Evolutionary conservation across 2,797 vertebrate species (phyloP), one percentile per base, ranked within the genome.

Genomic region (Notolabrus celidotus): DNA sequence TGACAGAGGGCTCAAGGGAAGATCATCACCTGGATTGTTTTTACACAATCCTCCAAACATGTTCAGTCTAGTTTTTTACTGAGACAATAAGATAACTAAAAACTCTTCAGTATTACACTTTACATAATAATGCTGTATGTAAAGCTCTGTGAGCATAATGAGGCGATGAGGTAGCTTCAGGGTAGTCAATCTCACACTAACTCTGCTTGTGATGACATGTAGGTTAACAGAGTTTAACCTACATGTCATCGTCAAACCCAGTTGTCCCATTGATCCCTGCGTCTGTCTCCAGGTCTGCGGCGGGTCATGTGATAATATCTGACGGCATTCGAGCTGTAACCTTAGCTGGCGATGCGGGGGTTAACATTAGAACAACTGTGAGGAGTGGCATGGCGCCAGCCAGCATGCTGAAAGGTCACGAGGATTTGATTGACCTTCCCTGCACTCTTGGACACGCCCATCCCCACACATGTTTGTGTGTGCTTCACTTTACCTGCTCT

Each of bases 331-430:
- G 10, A 57, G 64, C 77, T 83, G 91, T 90, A 92, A 93, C 87
- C 69, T 43, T 79, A 94, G 77, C 68, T 39, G 65, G 46, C 46
- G 47, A 63, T 49, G 71, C 0, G 47, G 77, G 86, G 88, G 79
- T 90, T 92, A 92, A 88, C 77, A 74, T 73, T 62, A 76, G 85
- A 90, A 79, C 92, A 92, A 88, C 93, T 93, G 93, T 91, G 89
- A 85, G 67, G 60, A 74, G 80, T 88, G 91, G 92, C 87, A 0
- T 8, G 61, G 69, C 41, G 79, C 90, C 91, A 88, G 84, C 49
- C 65, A 58, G 73, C 55, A 15, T 46, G 31, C 62, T 23, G 33
- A 87, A 92, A 92, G 85, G 88, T 87, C 86, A 82, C 55, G 58
- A 45, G 85, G 77, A 80, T 86, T 85, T 83, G 79, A 62, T 56